phyloP scores from a whole-genome alignment of 2,797 vertebrate species.

The Myripristis murdjan region DNA sequence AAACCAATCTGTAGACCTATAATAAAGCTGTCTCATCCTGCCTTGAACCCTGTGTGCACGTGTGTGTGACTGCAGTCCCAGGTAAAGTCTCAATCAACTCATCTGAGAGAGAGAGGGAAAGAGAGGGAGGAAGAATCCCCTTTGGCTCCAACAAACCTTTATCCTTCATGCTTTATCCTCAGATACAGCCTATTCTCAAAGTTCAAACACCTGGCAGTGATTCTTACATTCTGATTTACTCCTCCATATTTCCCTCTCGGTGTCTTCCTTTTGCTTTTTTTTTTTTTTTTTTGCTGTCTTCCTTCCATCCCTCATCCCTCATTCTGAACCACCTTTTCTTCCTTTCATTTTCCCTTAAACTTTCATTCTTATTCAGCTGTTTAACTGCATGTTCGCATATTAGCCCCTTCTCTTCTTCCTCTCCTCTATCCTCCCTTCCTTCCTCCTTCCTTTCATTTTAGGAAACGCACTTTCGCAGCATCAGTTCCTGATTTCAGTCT shows the following conservation, averaged over 20 bases:
- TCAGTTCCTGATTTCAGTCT: conserved; percentile 3
- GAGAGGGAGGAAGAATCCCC: conserved; percentile 54
- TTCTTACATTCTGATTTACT: conserved; percentile 69
- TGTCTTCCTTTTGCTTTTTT: conserved; percentile 20
- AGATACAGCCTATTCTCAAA: conserved; percentile 71
- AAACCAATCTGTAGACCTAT: conserved; percentile 48
- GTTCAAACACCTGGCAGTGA: conserved; percentile 78
- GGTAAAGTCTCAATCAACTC: conserved; percentile 61
- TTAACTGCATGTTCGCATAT: conserved; percentile 4
- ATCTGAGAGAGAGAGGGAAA: conserved; percentile 30
- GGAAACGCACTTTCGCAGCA: conserved; percentile 30
- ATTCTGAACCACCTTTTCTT: conserved; percentile 11
- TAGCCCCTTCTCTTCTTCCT: not conserved
- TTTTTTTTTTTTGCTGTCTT: not conserved
- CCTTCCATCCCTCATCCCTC: not conserved
- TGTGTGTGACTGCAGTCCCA: conserved; percentile 28
- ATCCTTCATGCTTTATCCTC: conserved; percentile 68
- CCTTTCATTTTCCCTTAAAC: conserved; percentile 3
- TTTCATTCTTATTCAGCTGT: conserved; percentile 14
- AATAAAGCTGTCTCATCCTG: conserved; percentile 42
- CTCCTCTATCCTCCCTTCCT: not conserved
- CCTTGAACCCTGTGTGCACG: conserved; percentile 30
- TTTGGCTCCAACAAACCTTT: conserved; percentile 73
- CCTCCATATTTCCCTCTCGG: conserved; percentile 43
- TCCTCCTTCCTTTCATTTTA: conserved; percentile 16